Conservation (phyloP, 2,113 vertebrate genomes). For the Baryphthengus martii region DNA sequence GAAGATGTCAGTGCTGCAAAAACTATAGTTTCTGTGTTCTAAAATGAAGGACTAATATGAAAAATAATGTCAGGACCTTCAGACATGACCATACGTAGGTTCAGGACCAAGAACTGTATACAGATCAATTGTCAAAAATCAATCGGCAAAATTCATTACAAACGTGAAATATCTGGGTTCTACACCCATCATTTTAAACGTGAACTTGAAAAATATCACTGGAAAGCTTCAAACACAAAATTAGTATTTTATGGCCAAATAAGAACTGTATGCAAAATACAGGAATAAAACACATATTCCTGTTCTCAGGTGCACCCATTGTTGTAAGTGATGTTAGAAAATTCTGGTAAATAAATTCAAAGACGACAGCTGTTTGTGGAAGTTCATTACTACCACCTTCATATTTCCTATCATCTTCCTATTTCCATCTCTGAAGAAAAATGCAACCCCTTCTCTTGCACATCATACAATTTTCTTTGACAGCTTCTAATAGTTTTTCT, state of each 20-base stretch:
- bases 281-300: neutral
- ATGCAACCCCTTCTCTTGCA: neutral
- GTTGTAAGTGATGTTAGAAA: neutral
- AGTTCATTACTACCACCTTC: neutral
- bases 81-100: neutral
- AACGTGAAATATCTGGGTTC: neutral
- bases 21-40: neutral
- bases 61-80: neutral
- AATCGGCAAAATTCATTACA: neutral
- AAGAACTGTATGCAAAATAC: neutral
- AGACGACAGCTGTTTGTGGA: neutral
- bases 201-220: neutral
- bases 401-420: neutral
- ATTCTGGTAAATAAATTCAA: neutral
- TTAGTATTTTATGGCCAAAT: neutral
- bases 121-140: neutral
- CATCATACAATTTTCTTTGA: constrained; percentile 4
- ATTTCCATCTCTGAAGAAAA: neutral
- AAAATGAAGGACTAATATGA: neutral
- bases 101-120: neutral
- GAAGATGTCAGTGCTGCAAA: neutral
- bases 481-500: neutral
- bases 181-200: neutral
- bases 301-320: neutral
- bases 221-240: neutral